These are phyloP conservation scores for Apis florea DNA, from an alignment of 1,140 invertebrate genomes.

Conservation along the genomic window DNA sequence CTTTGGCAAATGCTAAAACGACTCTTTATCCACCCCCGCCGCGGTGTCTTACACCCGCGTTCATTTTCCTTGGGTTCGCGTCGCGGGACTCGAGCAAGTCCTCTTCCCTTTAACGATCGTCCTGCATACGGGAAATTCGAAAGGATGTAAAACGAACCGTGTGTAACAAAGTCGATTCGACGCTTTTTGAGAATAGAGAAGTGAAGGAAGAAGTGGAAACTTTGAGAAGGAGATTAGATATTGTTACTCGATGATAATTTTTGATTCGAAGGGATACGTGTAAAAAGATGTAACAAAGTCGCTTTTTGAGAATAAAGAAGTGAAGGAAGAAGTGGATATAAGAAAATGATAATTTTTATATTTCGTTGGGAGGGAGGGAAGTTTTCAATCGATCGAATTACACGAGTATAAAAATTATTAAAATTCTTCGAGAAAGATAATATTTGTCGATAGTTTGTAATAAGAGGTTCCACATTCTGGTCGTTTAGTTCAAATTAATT, in stretches of 20 bases:
- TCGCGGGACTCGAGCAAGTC: background rate
- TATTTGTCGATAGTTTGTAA: background rate
- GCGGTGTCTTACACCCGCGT: conserved; percentile 35
- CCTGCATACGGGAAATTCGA: background rate
- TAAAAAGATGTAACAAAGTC: background rate
- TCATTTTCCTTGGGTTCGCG: conserved; percentile 24
- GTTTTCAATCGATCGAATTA: too few relatives aligned
- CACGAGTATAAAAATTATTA: too few relatives aligned
- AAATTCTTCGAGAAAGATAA: too few relatives aligned
- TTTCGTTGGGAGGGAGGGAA: too few relatives aligned
- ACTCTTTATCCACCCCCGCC: conserved; percentile 50
- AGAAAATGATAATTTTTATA: too few relatives aligned
- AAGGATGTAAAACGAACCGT: background rate
- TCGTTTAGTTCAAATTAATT: too few relatives aligned
- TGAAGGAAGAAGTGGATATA: background rate
- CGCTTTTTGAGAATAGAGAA: background rate
- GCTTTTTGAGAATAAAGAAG: background rate
- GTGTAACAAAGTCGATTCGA: background rate
- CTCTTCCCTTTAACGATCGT: background rate
- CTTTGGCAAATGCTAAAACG: conserved; percentile 57
- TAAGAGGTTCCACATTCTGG: background rate
- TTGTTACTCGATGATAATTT: too few relatives aligned
- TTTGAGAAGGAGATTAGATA: too few relatives aligned
- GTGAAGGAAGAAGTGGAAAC: too few relatives aligned
- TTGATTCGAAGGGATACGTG: background rate